Evolutionary conservation across 1,140 invertebrate genomes (phyloP), one percentile per base, ranked within the genome.

Genomic region (Sitobion miscanthi): DNA sequence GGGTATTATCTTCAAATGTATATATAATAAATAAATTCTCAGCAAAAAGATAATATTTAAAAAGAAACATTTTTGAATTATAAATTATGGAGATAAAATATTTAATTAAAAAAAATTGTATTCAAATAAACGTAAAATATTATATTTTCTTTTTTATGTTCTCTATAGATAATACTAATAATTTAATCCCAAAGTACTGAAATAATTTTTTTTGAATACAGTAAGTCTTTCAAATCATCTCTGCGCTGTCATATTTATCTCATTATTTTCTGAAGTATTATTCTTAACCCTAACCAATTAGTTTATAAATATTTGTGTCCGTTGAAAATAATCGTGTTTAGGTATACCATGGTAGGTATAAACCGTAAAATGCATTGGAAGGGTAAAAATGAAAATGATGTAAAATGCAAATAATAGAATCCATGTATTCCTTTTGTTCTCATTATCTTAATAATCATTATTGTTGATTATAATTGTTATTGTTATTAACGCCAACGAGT

Each of bases 241-340:
- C 3, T 42, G 20, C 38, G 8, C 20, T 38, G 23, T 45, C 38
- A 85, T 85, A 42, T 85, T 85, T 42, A 85, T 85, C 83, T 42
- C 42, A 85, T 85, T 85, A 85, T 42, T 85, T 85, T 85, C 38
- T 85, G 42, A 85, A 85, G 42, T 42, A 42, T 85, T 85, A 38
- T 85, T 45, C 23, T 85, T 25, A 85, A 42, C 20, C 82, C 0
- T 83, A 23, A 83, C 21, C 42, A 85, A 85, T 85, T 45, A 23
- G 42, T 45, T 85, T 45, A 85, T 23, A n/a, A 69, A 17, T 77
- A 77, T 77, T 77, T 77, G n/a, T n/a, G 23, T 77, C 4, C 17
- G 30, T 77, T 77, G 30, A n/a, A 77, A 17, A 77, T 77, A 77
- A 77, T 77, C n/a, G 17, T 77, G 4, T 17, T 17, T 17, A 38